phyloP scores from a whole-genome alignment of 2,113 vertebrate species.

The Triplophysa siluroides region DNA sequence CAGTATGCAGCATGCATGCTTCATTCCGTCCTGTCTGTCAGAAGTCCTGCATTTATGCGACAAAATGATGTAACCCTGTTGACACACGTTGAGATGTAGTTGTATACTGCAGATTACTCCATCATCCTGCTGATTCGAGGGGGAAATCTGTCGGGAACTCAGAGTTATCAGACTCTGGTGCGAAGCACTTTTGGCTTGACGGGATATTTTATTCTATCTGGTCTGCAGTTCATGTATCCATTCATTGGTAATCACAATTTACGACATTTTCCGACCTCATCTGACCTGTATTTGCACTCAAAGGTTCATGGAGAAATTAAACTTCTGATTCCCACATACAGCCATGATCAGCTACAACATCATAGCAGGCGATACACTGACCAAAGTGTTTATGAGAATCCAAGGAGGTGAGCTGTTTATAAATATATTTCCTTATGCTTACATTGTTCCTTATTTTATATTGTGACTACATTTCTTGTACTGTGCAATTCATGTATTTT shows the following conservation, averaged over 20 bases:
- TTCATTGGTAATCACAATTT: conserved; percentile 85
- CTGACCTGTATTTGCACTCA: background rate
- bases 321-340: conserved; percentile 62
- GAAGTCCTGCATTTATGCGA: background rate
- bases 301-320: background rate
- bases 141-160: conserved; percentile 83
- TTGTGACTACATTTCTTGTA: background rate
- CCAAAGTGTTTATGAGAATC: conserved; percentile 92
- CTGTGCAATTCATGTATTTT: background rate
- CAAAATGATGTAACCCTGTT: background rate
- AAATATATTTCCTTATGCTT: background rate
- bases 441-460: background rate
- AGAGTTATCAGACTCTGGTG: conserved; percentile 90
- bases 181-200: conserved; percentile 84
- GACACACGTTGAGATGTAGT: background rate
- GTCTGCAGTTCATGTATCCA: conserved; percentile 92
- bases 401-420: conserved; percentile 82
- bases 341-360: conserved; percentile 99
- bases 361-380: conserved; percentile 88
- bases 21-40: background rate
- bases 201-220: conserved; percentile 86
- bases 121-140: conserved; percentile 92
- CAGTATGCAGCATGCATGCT: background rate
- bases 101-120: conserved; percentile 82
- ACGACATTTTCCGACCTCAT: background rate